phyloP scores from a whole-genome alignment of 2,888 invertebrate species.

The Andrena haemorrhoa region DNA sequence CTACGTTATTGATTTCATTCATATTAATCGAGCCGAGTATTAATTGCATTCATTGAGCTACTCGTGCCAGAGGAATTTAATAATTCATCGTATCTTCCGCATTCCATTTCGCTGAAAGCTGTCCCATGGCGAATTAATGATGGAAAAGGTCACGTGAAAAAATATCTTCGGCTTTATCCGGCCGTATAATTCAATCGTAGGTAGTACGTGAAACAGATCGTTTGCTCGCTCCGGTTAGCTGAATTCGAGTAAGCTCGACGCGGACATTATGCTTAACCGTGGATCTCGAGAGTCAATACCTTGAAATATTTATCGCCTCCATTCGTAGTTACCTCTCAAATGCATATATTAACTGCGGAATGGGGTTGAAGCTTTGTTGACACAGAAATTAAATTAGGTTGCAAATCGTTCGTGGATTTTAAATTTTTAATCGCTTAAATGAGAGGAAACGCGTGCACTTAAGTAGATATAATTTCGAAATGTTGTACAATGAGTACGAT shows the following conservation, averaged over 20 bases:
- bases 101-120: slow-evolving; percentile 20
- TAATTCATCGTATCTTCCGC: slow-evolving; percentile 27
- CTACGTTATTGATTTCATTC: not conserved
- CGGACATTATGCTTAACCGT: not conserved
- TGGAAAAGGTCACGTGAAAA: slow-evolving; percentile 10
- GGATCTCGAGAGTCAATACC: slow-evolving; percentile 12
- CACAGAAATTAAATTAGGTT: not conserved
- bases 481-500: too few relatives aligned
- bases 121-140: slow-evolving; percentile 21
- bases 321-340: slow-evolving; percentile 19
- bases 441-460: not conserved
- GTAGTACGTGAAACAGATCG: slow-evolving; percentile 6
- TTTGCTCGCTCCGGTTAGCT: slow-evolving; percentile 22
- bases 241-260: slow-evolving; percentile 6
- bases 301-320: slow-evolving; percentile 41
- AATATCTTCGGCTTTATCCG: slow-evolving; percentile 23
- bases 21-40: slow-evolving; percentile 9
- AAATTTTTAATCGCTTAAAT: not conserved
- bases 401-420: slow-evolving; percentile 9
- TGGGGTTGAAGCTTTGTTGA: slow-evolving; percentile 25
- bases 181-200: not conserved
- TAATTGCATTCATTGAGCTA: slow-evolving; percentile 35
- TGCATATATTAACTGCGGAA: slow-evolving; percentile 7
- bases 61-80: slow-evolving; percentile 46
- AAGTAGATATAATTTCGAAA: too few relatives aligned